Evolutionary conservation across 2,797 vertebrate genomes (phyloP).

Genomic region (Clamator glandarius): DNA sequence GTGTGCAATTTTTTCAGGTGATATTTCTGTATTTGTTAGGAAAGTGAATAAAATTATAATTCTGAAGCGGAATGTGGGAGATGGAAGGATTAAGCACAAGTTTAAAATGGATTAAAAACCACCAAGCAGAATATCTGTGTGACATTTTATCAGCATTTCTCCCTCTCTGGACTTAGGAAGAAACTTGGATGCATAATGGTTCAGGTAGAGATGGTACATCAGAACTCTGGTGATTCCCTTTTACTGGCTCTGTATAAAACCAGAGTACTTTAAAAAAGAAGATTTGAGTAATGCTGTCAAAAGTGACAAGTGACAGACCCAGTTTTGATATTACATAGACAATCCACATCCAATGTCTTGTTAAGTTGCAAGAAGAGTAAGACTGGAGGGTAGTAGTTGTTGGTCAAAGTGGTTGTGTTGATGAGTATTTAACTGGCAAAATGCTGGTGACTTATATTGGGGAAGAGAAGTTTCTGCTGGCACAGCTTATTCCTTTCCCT

Average conservation of each 20-base stretch:
- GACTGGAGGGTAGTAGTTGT: background rate
- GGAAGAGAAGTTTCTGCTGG: background rate
- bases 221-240: background rate
- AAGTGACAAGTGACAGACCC: background rate
- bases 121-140: background rate
- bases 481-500: background rate
- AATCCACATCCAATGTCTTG: background rate
- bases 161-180: background rate
- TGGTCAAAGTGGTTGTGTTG: background rate
- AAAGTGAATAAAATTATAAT: too few relatives aligned
- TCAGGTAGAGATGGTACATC: background rate
- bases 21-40: background rate
- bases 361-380: background rate
- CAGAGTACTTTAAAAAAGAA: background rate
- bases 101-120: slow-evolving; percentile 1
- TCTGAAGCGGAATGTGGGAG: background rate
- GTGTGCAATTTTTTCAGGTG: background rate
- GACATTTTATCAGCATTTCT: background rate
- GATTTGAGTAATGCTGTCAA: background rate
- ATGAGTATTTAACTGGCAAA: background rate
- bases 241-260: background rate
- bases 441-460: accelerated
- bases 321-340: accelerated
- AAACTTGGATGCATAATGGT: background rate
- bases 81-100: background rate